Percentiles rank a stretch among this genome's conserved stretches.
These are phyloP conservation scores for Pseudoatta argentina DNA, from an alignment of 1,140 invertebrate genomes.

Conservation along the genomic window DNA sequence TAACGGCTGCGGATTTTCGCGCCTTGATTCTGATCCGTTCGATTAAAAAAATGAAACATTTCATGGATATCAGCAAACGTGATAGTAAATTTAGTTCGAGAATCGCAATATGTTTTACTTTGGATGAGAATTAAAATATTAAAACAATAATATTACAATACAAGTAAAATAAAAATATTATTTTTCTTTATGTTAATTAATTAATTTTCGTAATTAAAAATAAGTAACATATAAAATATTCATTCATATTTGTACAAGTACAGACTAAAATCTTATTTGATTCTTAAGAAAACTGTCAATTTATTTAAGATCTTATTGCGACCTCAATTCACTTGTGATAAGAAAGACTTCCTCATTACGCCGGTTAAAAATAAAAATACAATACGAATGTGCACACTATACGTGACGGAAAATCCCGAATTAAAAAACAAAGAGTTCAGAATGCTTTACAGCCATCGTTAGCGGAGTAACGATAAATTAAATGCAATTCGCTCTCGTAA, in stretches of 20 bases:
- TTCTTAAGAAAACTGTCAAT: background rate
- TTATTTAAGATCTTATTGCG: background rate
- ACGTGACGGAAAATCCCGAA: constrained; percentile 26
- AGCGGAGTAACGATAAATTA: constrained; percentile 54
- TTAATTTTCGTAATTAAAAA: constrained; percentile 3
- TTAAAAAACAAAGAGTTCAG: constrained; percentile 5
- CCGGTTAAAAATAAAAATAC: background rate
- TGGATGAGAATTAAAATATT: background rate
- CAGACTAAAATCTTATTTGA: constrained; percentile 1
- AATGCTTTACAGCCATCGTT: constrained; percentile 43
- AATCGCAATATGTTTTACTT: background rate
- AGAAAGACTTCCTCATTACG: background rate
- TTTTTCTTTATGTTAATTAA: background rate
- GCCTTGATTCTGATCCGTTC: background rate
- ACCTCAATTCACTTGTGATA: background rate
- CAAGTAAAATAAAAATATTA: background rate
- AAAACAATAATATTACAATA: background rate
- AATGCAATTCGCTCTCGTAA: constrained; percentile 51
- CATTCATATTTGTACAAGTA: background rate
- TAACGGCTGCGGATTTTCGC: constrained; percentile 18
- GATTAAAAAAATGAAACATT: constrained; percentile 9
- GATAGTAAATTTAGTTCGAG: background rate
- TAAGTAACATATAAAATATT: background rate
- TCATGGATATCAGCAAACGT: constrained; percentile 5
- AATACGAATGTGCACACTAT: background rate